phyloP scores from a whole-genome alignment of 1,140 invertebrate genomes.

The Orussus abietinus region DNA sequence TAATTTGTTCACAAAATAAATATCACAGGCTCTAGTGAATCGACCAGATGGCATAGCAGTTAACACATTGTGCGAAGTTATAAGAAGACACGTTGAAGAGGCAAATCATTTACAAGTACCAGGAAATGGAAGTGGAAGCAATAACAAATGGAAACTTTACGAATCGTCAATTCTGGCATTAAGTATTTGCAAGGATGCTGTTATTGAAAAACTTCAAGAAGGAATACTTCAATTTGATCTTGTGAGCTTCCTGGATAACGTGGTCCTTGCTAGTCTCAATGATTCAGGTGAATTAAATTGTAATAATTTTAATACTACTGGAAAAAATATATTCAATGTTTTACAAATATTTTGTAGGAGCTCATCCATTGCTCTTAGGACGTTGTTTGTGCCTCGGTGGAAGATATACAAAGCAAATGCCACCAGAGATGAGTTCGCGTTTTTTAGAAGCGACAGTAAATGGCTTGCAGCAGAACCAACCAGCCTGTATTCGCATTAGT shows the following conservation, averaged over 20 bases:
- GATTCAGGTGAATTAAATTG: conserved; percentile 40
- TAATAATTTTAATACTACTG: conserved; percentile 4
- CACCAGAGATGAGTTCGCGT: conserved; percentile 55
- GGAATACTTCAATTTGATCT: conserved; percentile 65
- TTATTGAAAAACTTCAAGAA: conserved; percentile 57
- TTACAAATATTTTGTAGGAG: conserved; percentile 29
- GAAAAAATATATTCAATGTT: neutral
- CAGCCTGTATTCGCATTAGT: conserved; percentile 45
- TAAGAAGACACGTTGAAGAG: conserved; percentile 64
- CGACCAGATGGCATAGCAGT: conserved; percentile 63
- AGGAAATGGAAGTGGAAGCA: conserved; percentile 48
- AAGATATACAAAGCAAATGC: conserved; percentile 61
- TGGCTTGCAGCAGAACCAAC: conserved; percentile 58
- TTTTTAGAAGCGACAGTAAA: conserved; percentile 64
- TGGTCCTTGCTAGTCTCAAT: conserved; percentile 51
- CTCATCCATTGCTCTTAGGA: conserved; percentile 66
- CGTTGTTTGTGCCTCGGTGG: conserved; percentile 70
- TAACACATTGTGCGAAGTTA: conserved; percentile 60
- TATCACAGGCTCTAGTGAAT: conserved; percentile 57
- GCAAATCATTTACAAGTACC: conserved; percentile 45
- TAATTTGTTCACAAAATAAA: neutral
- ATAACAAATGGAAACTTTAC: conserved; percentile 69
- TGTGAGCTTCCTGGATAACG: conserved; percentile 62
- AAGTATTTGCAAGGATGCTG: conserved; percentile 55
- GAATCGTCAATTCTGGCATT: conserved; percentile 71